Percentiles rank a stretch among this genome's conserved stretches.
Evolutionary conservation across 2,888 invertebrate species (phyloP).

Genomic region (Keiferia lycopersicella): DNA sequence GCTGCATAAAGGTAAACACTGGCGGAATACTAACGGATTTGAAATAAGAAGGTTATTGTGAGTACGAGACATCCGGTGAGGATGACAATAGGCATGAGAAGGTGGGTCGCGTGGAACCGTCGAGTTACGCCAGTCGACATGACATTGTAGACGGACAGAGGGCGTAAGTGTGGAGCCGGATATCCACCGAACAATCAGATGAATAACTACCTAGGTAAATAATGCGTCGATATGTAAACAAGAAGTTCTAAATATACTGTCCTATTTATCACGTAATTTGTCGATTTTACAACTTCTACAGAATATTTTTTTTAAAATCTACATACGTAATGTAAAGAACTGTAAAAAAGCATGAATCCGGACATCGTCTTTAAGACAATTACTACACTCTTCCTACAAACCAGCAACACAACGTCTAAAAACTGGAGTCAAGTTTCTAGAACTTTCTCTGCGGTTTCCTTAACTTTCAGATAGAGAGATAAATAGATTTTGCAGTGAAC

Average conservation of each 20-base stretch:
- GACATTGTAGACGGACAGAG: too few species aligned
- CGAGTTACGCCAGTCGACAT: not conserved
- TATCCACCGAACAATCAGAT: too few species aligned
- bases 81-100: not conserved
- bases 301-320: too few species aligned
- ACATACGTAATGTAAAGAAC: too few species aligned
- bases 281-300: too few species aligned
- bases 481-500: not conserved
- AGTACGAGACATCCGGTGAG: conserved; percentile 17
- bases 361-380: not conserved
- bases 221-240: too few species aligned
- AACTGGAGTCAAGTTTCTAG: not conserved
- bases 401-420: not conserved
- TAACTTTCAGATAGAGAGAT: not conserved
- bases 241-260: too few species aligned
- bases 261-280: too few species aligned
- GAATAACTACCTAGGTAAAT: too few species aligned
- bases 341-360: too few species aligned
- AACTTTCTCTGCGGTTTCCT: conserved; percentile 5
- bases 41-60: conserved; percentile 18
- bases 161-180: too few species aligned
- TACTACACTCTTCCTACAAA: not conserved
- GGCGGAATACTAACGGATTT: conserved; percentile 14
- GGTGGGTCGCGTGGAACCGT: not conserved
- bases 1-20: conserved; percentile 19